Evolutionary conservation across 2,888 invertebrate genomes (phyloP).

Genomic region (Calameuta idolon): DNA sequence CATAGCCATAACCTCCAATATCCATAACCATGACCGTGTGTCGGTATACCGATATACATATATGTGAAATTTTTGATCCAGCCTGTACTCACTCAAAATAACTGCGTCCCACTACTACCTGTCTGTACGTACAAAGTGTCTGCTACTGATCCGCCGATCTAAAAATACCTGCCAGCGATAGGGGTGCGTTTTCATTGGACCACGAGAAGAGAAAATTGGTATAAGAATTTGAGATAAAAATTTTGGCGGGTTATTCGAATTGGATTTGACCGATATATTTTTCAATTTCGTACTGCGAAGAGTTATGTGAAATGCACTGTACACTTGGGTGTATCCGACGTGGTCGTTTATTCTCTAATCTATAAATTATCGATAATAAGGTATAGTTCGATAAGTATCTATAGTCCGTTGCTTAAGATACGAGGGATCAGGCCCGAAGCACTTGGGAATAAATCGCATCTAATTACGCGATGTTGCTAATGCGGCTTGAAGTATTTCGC

Average conservation of each 20-base stretch:
- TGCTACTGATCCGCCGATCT: not conserved
- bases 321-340: not conserved
- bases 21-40: not conserved
- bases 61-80: not conserved
- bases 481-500: not conserved
- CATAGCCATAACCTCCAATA: slow-evolving; percentile 16
- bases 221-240: not conserved
- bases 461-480: slow-evolving; percentile 53
- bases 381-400: slow-evolving; percentile 52
- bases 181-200: not conserved
- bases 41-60: not conserved
- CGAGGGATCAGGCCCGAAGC: slow-evolving; percentile 13
- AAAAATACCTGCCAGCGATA: not conserved
- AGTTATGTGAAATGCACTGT: not conserved
- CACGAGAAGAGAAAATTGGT: not conserved
- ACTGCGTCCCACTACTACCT: not conserved
- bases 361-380: slow-evolving; percentile 66
- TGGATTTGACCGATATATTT: not conserved
- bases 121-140: not conserved
- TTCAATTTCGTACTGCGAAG: not conserved
- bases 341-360: slow-evolving; percentile 14
- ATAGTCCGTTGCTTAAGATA: slow-evolving; percentile 15
- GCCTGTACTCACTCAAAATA: not conserved
- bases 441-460: slow-evolving; percentile 58
- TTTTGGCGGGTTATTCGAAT: not conserved